Percentiles rank a stretch among this genome's conserved stretches.
Conservation (phyloP, 2,113 vertebrate species). For the human region GRCh38 chr15:98958001-98958500, state of each 20-base stretch:
- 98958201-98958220: conserved; percentile 54
- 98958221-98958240: conserved; percentile 75
- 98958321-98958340: conserved; percentile 80
- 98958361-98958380: conserved; percentile 58
- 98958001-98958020: conserved; percentile 81
- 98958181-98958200: background rate
- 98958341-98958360: conserved; percentile 69
- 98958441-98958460: conserved; percentile 77
- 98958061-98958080: background rate
- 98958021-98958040: conserved; percentile 87
- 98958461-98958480: conserved; percentile 75
- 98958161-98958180: conserved; percentile 57
- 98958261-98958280: conserved; percentile 69
- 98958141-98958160: conserved; percentile 57
- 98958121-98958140: conserved; percentile 69
- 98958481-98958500: conserved; percentile 70
- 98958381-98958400: background rate
- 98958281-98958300: conserved; percentile 44
- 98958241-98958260: conserved; percentile 59
- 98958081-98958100: conserved; percentile 69
- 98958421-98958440: conserved; percentile 49
- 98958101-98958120: conserved; percentile 58
- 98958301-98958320: conserved; percentile 25
- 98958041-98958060: background rate
- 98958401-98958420: background rate